Conservation (phyloP, 2,888 invertebrate species). For the Microctonus aethiopoides region DNA sequence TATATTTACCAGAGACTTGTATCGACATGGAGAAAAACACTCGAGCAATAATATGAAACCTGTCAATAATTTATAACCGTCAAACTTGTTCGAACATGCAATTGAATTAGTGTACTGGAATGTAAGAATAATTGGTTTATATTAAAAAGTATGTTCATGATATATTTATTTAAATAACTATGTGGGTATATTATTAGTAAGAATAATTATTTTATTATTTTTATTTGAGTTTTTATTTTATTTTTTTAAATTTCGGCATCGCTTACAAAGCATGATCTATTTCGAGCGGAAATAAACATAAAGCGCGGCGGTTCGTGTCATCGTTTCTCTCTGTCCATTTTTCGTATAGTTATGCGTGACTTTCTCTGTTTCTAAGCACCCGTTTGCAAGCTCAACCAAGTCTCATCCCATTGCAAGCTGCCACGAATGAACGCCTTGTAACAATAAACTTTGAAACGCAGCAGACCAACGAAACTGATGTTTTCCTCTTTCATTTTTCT, state of each 20-base stretch:
- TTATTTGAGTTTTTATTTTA: background rate
- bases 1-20: background rate
- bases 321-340: conserved; percentile 19
- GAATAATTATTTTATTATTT: background rate
- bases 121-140: conserved; percentile 42
- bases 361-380: conserved; percentile 24
- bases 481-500: conserved; percentile 25
- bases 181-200: background rate
- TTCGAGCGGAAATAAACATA: conserved; percentile 50
- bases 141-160: conserved; percentile 3
- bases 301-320: conserved; percentile 27
- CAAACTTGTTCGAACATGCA: conserved; percentile 46
- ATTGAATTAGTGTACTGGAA: conserved; percentile 42
- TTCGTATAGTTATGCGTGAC: conserved; percentile 28
- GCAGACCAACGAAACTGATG: conserved; percentile 32
- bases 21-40: background rate
- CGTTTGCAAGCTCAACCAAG: conserved; percentile 30
- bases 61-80: conserved; percentile 45
- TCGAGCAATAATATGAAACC: conserved; percentile 17
- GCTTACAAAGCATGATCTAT: conserved; percentile 53
- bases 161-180: background rate
- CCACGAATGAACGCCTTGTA: conserved; percentile 53
- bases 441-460: conserved; percentile 51
- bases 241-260: conserved; percentile 28
- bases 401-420: conserved; percentile 35